phyloP scores from a whole-genome alignment of 2,113 vertebrate genomes.

The Atherinomorus stipes region DNA sequence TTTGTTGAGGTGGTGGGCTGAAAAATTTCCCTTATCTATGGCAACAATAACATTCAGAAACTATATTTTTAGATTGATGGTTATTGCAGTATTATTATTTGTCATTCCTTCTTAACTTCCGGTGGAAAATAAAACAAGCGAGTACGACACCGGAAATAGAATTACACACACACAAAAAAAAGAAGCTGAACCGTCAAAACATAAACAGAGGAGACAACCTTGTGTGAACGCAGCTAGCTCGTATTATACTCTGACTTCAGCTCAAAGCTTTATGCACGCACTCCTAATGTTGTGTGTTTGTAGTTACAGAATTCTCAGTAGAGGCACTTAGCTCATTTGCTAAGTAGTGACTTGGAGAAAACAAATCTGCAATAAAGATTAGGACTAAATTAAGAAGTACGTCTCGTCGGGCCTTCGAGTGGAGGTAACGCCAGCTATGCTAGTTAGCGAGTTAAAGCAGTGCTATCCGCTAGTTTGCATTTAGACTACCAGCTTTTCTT shows the following conservation, averaged over 20 bases:
- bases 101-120: slow-evolving; percentile 35
- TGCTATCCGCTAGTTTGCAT: background rate
- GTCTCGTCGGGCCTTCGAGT: slow-evolving; percentile 78
- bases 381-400: slow-evolving; percentile 72
- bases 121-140: slow-evolving; percentile 30
- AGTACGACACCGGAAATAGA: slow-evolving; percentile 75
- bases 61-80: background rate
- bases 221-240: slow-evolving; percentile 49
- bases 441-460: slow-evolving; percentile 46
- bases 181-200: slow-evolving; percentile 79
- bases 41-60: too few species aligned
- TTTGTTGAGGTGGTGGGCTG: too few species aligned
- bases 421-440: slow-evolving; percentile 74
- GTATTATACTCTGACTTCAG: slow-evolving; percentile 14
- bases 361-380: slow-evolving; percentile 76
- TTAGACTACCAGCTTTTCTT: slow-evolving; percentile 19
- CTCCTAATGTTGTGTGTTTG: slow-evolving; percentile 60
- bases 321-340: slow-evolving; percentile 52
- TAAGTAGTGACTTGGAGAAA: slow-evolving; percentile 38
- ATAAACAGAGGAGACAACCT: slow-evolving; percentile 79
- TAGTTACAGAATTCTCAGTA: slow-evolving; percentile 10
- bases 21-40: too few species aligned
- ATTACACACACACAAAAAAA: slow-evolving; percentile 48
- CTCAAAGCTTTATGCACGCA: slow-evolving; percentile 31
- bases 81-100: background rate